These are phyloP conservation scores for Lordiphosa collinella DNA, from an alignment of 1,140 invertebrate genomes.

Conservation along the genomic window DNA sequence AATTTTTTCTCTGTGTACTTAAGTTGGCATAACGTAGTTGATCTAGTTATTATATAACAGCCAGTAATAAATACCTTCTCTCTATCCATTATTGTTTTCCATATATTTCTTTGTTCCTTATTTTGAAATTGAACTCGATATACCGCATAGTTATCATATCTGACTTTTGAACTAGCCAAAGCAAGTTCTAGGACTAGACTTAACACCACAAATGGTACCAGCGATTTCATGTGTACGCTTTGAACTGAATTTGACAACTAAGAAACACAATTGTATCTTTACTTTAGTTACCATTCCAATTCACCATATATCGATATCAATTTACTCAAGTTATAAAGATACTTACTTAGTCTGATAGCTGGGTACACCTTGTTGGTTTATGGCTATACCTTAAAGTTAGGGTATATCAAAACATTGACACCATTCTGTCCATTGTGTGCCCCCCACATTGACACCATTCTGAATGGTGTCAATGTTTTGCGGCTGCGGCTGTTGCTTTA, in stretches of 20 bases:
- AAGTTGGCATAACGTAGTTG: too few species aligned
- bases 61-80: too few species aligned
- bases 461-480: too few species aligned
- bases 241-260: slow-evolving; percentile 1
- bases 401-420: too few species aligned
- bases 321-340: too few species aligned
- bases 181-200: not conserved
- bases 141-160: slow-evolving; percentile 2
- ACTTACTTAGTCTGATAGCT: not conserved
- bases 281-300: not conserved
- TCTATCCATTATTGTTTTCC: not conserved
- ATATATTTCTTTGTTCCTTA: not conserved
- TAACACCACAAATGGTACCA: not conserved
- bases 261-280: too few species aligned
- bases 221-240: slow-evolving; percentile 3
- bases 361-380: not conserved
- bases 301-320: too few species aligned
- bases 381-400: not conserved
- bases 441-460: too few species aligned
- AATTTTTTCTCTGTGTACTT: too few species aligned
- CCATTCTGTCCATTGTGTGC: too few species aligned
- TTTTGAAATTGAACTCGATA: slow-evolving; percentile 3
- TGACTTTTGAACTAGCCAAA: not conserved
- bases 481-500: too few species aligned
- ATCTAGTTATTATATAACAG: too few species aligned